phyloP scores from a whole-genome alignment of 2,113 vertebrate species.

The Ovibos moschatus region DNA sequence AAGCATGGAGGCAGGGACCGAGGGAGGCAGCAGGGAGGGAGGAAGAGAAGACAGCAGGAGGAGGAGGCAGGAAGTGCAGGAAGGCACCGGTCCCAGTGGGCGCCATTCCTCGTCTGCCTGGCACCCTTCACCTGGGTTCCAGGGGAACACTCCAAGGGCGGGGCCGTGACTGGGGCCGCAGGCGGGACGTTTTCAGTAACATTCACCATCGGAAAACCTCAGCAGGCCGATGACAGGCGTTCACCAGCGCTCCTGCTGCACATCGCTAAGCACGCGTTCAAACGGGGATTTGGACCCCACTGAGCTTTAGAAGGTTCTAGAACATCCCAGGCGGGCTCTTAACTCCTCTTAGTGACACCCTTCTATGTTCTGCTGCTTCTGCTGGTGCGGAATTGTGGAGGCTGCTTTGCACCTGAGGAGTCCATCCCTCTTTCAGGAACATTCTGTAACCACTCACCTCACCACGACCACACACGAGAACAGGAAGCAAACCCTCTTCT shows the following conservation, averaged over 20 bases:
- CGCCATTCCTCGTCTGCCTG: fast-evolving
- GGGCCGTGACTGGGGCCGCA: background rate
- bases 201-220: background rate
- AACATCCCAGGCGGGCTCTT: background rate
- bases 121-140: background rate
- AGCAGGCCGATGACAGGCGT: background rate
- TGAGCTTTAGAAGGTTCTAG: background rate
- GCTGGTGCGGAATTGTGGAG: background rate
- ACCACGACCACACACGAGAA: fast-evolving
- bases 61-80: background rate
- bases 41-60: fast-evolving
- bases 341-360: background rate
- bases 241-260: background rate
- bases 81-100: fast-evolving
- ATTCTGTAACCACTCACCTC: background rate
- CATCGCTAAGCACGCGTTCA: background rate
- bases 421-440: fast-evolving
- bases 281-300: background rate
- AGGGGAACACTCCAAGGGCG: fast-evolving
- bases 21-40: fast-evolving
- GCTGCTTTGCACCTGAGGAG: background rate
- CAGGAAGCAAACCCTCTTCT: background rate
- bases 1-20: background rate
- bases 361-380: background rate
- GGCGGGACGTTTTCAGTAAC: background rate